Conservation (phyloP, 2,888 invertebrate species). For the Caenorhabditis sp. region DNA sequence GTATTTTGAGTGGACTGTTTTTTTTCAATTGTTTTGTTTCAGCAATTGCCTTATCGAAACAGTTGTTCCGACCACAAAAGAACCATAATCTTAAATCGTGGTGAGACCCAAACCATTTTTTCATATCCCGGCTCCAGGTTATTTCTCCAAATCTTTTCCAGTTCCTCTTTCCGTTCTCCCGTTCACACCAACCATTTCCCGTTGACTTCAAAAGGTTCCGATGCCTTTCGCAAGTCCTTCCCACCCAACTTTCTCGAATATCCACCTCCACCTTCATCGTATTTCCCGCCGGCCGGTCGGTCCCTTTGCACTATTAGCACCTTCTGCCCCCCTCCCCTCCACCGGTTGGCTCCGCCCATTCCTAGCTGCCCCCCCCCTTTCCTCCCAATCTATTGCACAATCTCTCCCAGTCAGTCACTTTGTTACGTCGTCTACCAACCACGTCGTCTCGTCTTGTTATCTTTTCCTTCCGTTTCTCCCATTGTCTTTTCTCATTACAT, state of each 20-base stretch:
- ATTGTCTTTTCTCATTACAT: not conserved
- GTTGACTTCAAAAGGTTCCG: not conserved
- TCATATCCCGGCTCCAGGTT: too few relatives aligned
- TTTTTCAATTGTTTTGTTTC: too few relatives aligned
- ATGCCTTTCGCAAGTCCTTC: not conserved
- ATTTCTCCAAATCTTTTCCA: too few relatives aligned
- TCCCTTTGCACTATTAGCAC: constrained; percentile 18
- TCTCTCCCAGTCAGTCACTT: constrained; percentile 41
- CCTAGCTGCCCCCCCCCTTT: not conserved
- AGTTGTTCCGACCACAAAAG: too few relatives aligned
- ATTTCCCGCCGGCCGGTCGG: constrained; percentile 13
- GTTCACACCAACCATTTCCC: too few relatives aligned
- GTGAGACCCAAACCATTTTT: too few relatives aligned
- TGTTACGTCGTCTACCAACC: constrained; percentile 8
- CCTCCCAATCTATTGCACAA: constrained; percentile 40
- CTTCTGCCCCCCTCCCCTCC: constrained; percentile 21
- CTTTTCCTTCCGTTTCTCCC: constrained; percentile 14
- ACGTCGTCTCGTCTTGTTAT: constrained; percentile 1
- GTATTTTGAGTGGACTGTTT: too few relatives aligned
- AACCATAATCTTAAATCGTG: too few relatives aligned
- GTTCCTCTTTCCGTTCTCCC: too few relatives aligned
- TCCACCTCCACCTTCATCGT: not conserved
- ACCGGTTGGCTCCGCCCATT: too few relatives aligned
- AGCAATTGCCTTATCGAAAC: too few relatives aligned
- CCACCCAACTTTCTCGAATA: not conserved